Base-by-base conservation (phyloP, 2,797 vertebrate genomes). In the Pseudochirops cupreus region DNA sequence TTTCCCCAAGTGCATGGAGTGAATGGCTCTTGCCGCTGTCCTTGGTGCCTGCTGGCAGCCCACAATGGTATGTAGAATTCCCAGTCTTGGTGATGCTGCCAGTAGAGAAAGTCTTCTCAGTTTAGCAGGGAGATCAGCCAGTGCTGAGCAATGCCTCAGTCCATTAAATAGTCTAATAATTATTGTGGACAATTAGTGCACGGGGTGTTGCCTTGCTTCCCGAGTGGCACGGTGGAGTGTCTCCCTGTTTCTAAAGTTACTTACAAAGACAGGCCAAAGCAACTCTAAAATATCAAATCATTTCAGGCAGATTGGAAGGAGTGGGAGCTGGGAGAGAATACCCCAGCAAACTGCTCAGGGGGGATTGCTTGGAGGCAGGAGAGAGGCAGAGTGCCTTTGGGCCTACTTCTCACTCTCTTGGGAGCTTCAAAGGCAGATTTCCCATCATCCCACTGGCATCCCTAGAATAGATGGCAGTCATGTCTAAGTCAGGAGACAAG, bases 71-170 rank as follows among this genome's bases (percentile, higher is more conserved):
- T 95, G 96, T 97, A 92, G 97, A 11, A 92, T 95, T 96, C 62
- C 29, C 96, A 67, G 26, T 91, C 95, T 96, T 97, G 97, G 94
- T 96, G 97, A 92, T 92, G 92, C 93, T 96, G 58, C 46, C 94
- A 94, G 52, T 95, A 12, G 24, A 58, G 57, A 57, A 26, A 28
- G 57, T 98, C 97, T 94, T 98, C 93, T 50, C 93, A 87, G 21
- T 6, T 95, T 98, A 96, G 95, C 97, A 98, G 91, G 29, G 96
- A 95, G 94, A 96, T 87, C 28, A 0, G 93, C 87, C 91, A 93
- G 82, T 97, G 97, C 98, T 98, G 98, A 98, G 97, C 96, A 97
- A 95, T 24, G 31, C 96, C 97, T 97, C 97, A 95, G 97, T 96
- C 92, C 93, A 58, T 97, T 98, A 96, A 96, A 9, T 97, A 96